Evolutionary conservation across 2,113 vertebrate genomes (phyloP).

Genomic region (Alligator sinensis): DNA sequence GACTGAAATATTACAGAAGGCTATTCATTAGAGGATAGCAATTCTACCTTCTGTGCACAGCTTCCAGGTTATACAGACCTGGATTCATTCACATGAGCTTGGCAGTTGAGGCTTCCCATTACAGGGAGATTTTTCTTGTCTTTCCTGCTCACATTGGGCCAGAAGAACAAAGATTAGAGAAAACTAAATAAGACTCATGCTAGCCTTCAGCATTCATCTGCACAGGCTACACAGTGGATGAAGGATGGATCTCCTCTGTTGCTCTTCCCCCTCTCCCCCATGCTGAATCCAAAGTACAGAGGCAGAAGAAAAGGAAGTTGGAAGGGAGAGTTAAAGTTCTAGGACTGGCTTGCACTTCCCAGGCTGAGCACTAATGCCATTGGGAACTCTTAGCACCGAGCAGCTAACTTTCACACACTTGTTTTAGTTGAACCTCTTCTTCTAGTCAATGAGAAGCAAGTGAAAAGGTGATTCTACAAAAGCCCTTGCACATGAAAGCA

Average conservation of each 20-base stretch:
- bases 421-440: not conserved
- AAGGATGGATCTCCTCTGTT: not conserved
- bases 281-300: not conserved
- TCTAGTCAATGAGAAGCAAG: not conserved
- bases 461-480: not conserved
- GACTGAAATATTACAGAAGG: not conserved
- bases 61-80: not conserved
- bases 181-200: not conserved
- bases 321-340: not conserved
- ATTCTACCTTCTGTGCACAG: not conserved
- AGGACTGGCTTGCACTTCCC: not conserved
- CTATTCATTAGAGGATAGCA: not conserved
- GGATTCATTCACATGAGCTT: constrained; percentile 19
- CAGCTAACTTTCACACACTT: not conserved
- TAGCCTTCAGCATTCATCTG: not conserved
- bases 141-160: not conserved
- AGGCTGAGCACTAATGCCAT: not conserved
- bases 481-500: not conserved
- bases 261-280: not conserved
- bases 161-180: not conserved
- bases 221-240: not conserved
- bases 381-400: not conserved
- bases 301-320: not conserved
- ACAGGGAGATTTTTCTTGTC: constrained; percentile 5
- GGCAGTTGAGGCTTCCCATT: not conserved